phyloP scores from a whole-genome alignment of 2,888 invertebrate species.

The Pycnomerus fuliginosus region DNA sequence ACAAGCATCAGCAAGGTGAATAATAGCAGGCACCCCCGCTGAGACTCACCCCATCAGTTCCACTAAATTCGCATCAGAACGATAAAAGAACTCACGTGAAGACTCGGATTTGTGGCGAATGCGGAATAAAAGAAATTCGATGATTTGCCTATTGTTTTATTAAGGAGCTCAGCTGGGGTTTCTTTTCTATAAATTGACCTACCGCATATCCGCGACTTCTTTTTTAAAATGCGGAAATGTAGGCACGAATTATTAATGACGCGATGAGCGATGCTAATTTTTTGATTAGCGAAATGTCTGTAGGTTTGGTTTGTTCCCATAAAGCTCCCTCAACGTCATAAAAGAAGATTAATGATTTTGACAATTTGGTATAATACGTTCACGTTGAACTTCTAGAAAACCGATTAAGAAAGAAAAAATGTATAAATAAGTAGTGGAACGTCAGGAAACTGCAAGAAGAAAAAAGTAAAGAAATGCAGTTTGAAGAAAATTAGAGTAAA shows the following conservation, averaged over 20 bases:
- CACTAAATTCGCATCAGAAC: constrained; percentile 12
- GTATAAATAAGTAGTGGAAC: too few species aligned
- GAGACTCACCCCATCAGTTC: constrained; percentile 13
- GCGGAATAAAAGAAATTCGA: constrained; percentile 20
- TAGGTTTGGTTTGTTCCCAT: too few species aligned
- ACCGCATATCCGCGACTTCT: constrained; percentile 22
- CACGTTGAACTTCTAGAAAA: too few species aligned
- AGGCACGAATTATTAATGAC: constrained; percentile 8
- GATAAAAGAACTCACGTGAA: constrained; percentile 23
- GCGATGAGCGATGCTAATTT: constrained; percentile 12
- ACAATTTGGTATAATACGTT: too few species aligned
- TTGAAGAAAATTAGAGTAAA: too few species aligned
- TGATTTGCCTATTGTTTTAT: constrained; percentile 22
- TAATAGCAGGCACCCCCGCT: constrained; percentile 14
- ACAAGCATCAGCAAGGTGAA: too few species aligned
- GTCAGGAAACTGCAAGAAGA: too few species aligned
- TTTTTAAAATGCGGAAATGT: constrained; percentile 2
- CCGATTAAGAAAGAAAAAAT: too few species aligned
- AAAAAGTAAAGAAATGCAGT: too few species aligned
- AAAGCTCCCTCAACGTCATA: too few species aligned
- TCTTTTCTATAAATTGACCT: constrained; percentile 11
- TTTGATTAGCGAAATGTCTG: too few species aligned
- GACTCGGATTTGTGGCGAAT: constrained; percentile 21
- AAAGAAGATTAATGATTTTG: too few species aligned
- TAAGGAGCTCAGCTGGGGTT: constrained; percentile 15